Percentiles rank a stretch among this genome's conserved stretches.
phyloP scores from a whole-genome alignment of 2,888 invertebrate species.

The Pristionchus mayeri region DNA sequence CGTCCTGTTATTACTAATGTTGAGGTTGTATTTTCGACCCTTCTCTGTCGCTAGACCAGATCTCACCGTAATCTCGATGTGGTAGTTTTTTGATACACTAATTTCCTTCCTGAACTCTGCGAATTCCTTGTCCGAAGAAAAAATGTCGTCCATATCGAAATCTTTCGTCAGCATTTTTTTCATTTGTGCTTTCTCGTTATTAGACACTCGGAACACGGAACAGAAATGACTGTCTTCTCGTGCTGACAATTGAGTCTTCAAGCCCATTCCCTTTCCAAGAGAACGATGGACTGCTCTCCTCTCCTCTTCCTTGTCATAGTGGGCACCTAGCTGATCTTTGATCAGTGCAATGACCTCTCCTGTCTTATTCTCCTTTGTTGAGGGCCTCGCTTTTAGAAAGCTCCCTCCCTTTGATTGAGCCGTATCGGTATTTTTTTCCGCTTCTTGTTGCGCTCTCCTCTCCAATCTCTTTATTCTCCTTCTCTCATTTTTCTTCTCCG shows the following conservation, averaged over 20 bases:
- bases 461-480: neutral
- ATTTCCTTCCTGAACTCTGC: neutral
- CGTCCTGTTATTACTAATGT: neutral
- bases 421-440: too few species aligned
- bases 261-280: neutral
- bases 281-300: neutral
- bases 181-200: neutral
- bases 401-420: too few species aligned
- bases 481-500: neutral
- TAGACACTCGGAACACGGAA: neutral
- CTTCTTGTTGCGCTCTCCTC: too few species aligned
- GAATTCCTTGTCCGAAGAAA: neutral
- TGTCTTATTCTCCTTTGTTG: neutral
- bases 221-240: neutral
- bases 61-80: neutral
- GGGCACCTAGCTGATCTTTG: neutral
- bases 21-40: neutral
- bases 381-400: neutral
- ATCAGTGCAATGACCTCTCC: too few species aligned
- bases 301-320: neutral
- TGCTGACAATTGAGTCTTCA: neutral
- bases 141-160: neutral
- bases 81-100: neutral
- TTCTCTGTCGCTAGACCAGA: neutral
- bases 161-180: neutral